phyloP scores from a whole-genome alignment of 2,888 invertebrate genomes.

The Alloscopus bannaensis region DNA sequence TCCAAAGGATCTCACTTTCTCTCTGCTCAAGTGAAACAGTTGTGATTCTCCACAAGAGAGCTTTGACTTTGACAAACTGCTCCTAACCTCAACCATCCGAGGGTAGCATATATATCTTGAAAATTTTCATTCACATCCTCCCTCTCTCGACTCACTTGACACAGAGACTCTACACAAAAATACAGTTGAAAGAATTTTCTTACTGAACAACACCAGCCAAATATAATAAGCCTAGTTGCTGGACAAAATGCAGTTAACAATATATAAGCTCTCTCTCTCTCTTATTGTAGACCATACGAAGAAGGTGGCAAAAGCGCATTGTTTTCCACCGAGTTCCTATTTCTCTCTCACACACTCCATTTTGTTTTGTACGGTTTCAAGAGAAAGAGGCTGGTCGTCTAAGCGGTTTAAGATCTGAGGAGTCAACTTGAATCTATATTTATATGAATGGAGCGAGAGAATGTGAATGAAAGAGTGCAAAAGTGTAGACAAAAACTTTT shows the following conservation, averaged over 20 bases:
- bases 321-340: no score
- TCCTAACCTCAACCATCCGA: constrained; percentile 40
- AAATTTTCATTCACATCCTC: constrained; percentile 13
- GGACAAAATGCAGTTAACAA: no score
- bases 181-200: no score
- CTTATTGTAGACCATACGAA: no score
- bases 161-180: no score
- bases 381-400: neutral
- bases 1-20: no score
- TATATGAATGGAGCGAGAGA: constrained; percentile 24
- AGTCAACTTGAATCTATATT: constrained; percentile 36
- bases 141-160: no score
- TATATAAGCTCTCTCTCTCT: no score
- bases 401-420: neutral
- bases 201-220: no score
- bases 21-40: constrained; percentile 3
- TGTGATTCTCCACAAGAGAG: constrained; percentile 50
- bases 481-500: constrained; percentile 41
- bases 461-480: neutral
- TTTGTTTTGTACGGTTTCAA: neutral
- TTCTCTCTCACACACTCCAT: no score
- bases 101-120: constrained; percentile 9
- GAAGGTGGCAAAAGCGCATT: no score
- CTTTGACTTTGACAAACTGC: constrained; percentile 62
- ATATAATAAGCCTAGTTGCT: no score